Evolutionary conservation across 2,113 vertebrate genomes (phyloP), one percentile per base, ranked within the genome.

Genomic region (Alces alces): DNA sequence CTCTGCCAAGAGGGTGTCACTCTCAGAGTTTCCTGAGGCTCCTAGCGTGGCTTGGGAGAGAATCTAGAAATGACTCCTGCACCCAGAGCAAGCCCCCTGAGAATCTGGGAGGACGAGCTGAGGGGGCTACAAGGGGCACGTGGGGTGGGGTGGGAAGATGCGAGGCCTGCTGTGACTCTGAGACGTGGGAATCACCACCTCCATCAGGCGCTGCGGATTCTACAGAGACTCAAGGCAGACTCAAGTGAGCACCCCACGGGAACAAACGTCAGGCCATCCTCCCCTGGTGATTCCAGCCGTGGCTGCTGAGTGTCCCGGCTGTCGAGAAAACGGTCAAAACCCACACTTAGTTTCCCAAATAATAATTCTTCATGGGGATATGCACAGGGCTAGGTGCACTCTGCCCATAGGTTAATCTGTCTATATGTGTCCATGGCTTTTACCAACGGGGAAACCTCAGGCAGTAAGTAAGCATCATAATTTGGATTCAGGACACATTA

Each of bases 141-240:
- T 8, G 13, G 27, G 25, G 7, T 8, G 60, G 25, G 30, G 7
- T 10, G 5, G 3, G 7, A 78, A 13, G 7, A 4, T 30, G 6
- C 25, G 39, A 3, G 43, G 39, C 4, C 27, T 5, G 3, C 13
- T 25, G 17, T 13, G 33, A 17, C 36, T 54, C 54, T 47, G 7
- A 25, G 39, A 33, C 0, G 0, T 33, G 9, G 25, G 7, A 55
- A 89, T 61, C 27, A 64, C 13, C 28, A 58, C 57, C 82, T 36
- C 13, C 4, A 50, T 25, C 21, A 70, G 36, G 39, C 5, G 2
- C n/a, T 5, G 0, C n/a, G 28, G 0, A 45, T 7, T 11, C 5
- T 8, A 28, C 1, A 52, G 30, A 36, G 23, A 25, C 17, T 36
- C 64, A 36, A 70, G 64, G 57, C 50, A 87, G 25, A 23, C 45